Evolutionary conservation across 2,797 vertebrate species (phyloP), one percentile per base, ranked within the genome.

Genomic region (Siniperca undulata): DNA sequence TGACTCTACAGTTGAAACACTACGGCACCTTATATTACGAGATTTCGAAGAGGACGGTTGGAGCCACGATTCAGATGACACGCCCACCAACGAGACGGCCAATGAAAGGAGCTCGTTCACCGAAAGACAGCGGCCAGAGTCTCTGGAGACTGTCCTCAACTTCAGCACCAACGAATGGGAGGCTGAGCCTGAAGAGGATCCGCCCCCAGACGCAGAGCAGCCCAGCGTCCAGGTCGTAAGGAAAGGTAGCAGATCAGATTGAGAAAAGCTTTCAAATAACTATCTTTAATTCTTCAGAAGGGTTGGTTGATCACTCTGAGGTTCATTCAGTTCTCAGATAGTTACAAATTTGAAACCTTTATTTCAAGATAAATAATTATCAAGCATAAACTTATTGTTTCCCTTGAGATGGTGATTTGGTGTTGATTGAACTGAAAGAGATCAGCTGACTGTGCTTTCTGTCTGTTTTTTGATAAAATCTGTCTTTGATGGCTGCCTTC

Each of bases 1-100:
- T 22, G 1, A 12, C 42, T 56, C 30, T 1, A 0, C 90, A 96
- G 96, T 96, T 0, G 94, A 96, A 82, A 95, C 91, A 0, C 88
- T 96, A 5, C 85, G 93, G 74, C 93, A 90, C 59, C 93, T 96
- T 70, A 94, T 96, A 62, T 74, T 96, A 52, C 82, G 74, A 50
- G 93, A 95, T 55, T 34, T 94, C 4, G 93, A 94, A 1, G 95
- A 94, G 22, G 95, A 95, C 42, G 80, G 80, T 1, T 94, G 95
- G 94, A 95, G 95, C 90, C 95, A 93, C 58, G 81, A 92, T 12
- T 95, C 95, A 0, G 94, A 92, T 3, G 91, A 95, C 89, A 96
- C 95, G 0, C 95, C 96, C 84, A 96, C 95, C 80, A 96, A 96
- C 30, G 94, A 95, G 82, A 86, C 88, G 0, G 69, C 93, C 82